Evolutionary conservation across 2,797 vertebrate genomes (phyloP).

Genomic region (Alcedo quadribrachys): DNA sequence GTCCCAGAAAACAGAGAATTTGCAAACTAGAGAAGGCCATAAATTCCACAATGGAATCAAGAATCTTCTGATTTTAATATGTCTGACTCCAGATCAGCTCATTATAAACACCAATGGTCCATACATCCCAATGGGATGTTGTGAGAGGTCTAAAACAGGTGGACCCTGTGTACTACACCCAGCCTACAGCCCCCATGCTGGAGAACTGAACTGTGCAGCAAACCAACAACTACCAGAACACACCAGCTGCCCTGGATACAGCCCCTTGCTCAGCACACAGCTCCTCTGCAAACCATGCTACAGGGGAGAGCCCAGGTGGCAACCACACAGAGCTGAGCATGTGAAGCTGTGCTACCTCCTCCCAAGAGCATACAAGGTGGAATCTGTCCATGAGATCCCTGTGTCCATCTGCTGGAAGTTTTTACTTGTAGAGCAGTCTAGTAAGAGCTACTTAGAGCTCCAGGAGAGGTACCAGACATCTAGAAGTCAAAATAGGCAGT

Average conservation of each 20-base stretch:
- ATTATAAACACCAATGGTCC: background rate
- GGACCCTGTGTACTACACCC: background rate
- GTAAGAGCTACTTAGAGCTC: background rate
- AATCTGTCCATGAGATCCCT: background rate
- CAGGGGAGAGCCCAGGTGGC: background rate
- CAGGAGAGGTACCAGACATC: background rate
- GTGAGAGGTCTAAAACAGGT: background rate
- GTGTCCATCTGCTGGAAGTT: background rate
- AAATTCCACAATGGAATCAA: background rate
- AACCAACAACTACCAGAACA: background rate
- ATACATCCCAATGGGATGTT: background rate
- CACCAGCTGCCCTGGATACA: background rate
- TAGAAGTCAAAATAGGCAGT: background rate
- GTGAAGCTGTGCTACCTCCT: background rate
- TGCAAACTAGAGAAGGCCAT: background rate
- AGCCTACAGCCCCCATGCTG: background rate
- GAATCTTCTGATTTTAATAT: background rate
- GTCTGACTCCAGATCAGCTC: background rate
- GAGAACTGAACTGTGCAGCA: background rate
- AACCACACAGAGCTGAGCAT: background rate
- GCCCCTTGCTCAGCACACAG: background rate
- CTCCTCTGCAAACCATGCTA: background rate
- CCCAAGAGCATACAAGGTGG: background rate
- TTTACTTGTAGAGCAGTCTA: background rate
- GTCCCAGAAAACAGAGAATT: background rate